Evolutionary conservation across 2,113 vertebrate species (phyloP).

Genomic region (Nothoprocta pentlandii): DNA sequence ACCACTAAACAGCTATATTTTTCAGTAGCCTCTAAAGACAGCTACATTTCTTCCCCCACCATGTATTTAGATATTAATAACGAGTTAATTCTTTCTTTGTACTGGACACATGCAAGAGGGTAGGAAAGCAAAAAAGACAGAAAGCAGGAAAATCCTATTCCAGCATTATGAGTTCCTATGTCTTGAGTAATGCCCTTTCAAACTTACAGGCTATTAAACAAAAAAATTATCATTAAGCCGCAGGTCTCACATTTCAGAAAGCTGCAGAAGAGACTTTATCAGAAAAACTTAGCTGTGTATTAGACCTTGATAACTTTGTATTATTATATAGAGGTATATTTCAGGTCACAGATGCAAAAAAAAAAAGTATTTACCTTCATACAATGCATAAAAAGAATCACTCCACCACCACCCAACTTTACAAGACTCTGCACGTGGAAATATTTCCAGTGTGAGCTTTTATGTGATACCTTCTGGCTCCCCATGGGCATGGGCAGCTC

Average conservation of each 20-base stretch:
- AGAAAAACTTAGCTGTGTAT: background rate
- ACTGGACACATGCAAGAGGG: background rate
- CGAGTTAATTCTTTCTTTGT: background rate
- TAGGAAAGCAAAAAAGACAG: background rate
- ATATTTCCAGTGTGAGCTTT: background rate
- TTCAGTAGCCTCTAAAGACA: background rate
- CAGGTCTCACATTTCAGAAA: background rate
- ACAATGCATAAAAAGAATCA: background rate
- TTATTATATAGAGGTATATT: background rate
- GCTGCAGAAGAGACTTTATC: background rate
- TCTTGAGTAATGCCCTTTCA: background rate
- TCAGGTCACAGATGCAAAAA: background rate
- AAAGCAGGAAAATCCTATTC: background rate
- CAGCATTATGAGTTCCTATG: background rate
- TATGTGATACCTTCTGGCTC: background rate
- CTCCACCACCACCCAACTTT: background rate
- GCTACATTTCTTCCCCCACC: background rate
- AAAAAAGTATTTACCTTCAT: background rate
- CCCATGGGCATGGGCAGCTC: background rate
- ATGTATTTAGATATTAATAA: background rate
- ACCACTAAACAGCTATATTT: background rate
- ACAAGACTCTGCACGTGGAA: background rate
- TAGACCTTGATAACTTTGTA: background rate
- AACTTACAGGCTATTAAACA: rapidly evolving
- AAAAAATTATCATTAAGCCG: background rate